Evolutionary conservation across 37 sponge, comb jelly and placozoan genomes (phyloP).

Genomic region (Cliona cf. orientalis): DNA sequence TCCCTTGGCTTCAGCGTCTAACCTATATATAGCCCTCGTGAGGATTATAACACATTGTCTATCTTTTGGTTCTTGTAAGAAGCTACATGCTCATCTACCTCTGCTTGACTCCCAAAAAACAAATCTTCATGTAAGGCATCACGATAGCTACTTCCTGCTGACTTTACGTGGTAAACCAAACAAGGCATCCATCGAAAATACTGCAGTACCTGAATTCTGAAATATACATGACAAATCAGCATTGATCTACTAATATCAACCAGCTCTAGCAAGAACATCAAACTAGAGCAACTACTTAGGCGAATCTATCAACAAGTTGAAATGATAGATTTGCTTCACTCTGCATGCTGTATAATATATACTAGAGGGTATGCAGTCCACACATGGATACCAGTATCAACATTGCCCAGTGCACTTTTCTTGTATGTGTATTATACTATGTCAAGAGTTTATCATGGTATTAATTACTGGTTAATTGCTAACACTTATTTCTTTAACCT

Average conservation of each 20-base stretch:
- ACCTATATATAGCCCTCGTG: too few species aligned
- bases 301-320: too few species aligned
- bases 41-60: too few species aligned
- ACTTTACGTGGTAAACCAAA: conserved; percentile 40
- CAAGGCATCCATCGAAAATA: conserved; percentile 37
- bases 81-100: conserved; percentile 20
- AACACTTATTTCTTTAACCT: neutral
- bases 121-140: conserved; percentile 12
- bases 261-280: neutral
- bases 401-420: too few species aligned
- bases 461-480: too few species aligned
- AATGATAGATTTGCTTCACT: too few species aligned
- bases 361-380: too few species aligned
- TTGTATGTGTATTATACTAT: too few species aligned
- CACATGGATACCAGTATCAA: too few species aligned
- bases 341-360: too few species aligned
- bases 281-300: neutral
- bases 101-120: conserved; percentile 7
- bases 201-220: neutral
- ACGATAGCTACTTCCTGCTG: conserved; percentile 1
- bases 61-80: neutral
- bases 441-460: too few species aligned
- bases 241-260: neutral
- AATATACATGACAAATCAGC: neutral
- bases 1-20: too few species aligned